These are phyloP conservation scores for Microcebus tavaratra DNA, from an alignment of 2,113 vertebrate genomes.

Conservation along the genomic window DNA sequence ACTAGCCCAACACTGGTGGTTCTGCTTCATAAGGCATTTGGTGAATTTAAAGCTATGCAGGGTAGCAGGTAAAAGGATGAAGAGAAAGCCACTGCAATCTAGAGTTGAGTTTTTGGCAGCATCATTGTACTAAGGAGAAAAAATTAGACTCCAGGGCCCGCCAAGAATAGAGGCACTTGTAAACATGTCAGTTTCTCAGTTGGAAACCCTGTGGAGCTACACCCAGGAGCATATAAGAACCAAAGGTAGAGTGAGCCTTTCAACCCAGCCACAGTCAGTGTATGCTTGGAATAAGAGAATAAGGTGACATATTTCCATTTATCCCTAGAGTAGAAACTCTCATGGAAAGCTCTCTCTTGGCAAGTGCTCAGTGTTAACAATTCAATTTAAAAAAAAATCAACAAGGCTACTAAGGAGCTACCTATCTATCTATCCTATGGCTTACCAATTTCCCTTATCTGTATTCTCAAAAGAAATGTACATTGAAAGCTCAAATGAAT, in stretches of 20 bases:
- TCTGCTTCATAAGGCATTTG: neutral
- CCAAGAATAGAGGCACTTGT: neutral
- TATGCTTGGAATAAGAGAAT: neutral
- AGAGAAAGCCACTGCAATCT: neutral
- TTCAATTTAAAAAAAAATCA: neutral
- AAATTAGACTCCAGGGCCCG: neutral
- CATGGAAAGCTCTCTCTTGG: neutral
- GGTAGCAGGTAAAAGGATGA: neutral
- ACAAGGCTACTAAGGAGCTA: neutral
- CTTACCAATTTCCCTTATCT: neutral
- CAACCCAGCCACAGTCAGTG: neutral
- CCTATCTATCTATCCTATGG: neutral
- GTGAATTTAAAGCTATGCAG: neutral
- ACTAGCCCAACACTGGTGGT: no score
- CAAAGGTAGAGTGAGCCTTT: neutral
- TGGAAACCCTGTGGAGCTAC: fast-evolving
- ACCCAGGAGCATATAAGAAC: neutral
- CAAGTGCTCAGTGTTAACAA: neutral
- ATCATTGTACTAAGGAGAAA: neutral
- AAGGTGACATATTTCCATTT: neutral
- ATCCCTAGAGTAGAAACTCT: neutral
- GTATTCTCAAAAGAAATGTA: neutral
- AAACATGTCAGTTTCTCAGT: neutral
- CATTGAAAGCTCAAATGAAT: neutral
- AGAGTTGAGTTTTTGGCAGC: neutral